phyloP scores from a whole-genome alignment of 2,113 vertebrate genomes.

The Phainopepla nitens region DNA sequence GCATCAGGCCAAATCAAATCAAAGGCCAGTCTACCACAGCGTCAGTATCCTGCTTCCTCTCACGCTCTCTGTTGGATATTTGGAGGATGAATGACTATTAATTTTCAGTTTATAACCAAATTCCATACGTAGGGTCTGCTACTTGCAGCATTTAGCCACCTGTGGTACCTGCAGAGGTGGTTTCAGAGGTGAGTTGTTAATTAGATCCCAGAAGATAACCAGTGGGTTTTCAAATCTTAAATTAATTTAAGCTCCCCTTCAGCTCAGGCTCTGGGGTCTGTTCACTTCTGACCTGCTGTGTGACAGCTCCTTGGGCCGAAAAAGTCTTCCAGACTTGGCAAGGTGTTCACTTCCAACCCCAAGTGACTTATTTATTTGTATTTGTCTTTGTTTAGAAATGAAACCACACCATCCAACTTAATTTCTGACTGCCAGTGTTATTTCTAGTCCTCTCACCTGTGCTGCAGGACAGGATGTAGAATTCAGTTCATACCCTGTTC shows the following conservation, averaged over 20 bases:
- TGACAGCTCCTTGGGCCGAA: too few relatives aligned
- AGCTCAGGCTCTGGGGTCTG: not conserved
- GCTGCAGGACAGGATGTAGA: not conserved
- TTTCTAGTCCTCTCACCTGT: not conserved
- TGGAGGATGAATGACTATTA: not conserved
- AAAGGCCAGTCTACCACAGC: not conserved
- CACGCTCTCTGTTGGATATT: not conserved
- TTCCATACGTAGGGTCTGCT: rapidly evolving
- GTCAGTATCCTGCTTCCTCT: not conserved
- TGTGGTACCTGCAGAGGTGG: not conserved
- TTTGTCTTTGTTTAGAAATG: not conserved
- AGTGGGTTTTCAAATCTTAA: not conserved
- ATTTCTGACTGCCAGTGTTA: not conserved
- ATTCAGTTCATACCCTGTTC: not conserved
- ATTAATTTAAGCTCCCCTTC: not conserved
- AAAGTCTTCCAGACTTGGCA: not conserved
- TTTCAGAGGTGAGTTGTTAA: not conserved
- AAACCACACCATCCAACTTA: not conserved
- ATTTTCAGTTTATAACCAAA: not conserved
- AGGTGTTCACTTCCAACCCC: not conserved
- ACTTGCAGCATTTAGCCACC: not conserved
- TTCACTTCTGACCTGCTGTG: not conserved
- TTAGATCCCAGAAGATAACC: not conserved
- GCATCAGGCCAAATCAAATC: not conserved
- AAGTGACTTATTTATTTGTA: not conserved